Conservation (phyloP, 2,888 invertebrate species). For the Drosophila setosimentum region DNA sequence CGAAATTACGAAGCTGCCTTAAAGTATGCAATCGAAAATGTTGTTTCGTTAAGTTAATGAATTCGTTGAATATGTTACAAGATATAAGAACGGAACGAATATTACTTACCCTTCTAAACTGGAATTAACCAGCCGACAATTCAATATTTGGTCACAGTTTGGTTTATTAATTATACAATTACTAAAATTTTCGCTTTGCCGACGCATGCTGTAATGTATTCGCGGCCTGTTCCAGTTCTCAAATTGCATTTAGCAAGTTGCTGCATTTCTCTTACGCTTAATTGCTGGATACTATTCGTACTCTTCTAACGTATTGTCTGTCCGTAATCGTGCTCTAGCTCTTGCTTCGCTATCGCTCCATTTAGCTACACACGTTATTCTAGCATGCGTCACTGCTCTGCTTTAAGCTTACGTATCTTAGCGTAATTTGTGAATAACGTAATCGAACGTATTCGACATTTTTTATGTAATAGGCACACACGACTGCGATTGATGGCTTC, state of each 20-base stretch:
- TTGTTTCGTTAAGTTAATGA: slow-evolving; percentile 32
- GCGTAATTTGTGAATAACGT: not conserved
- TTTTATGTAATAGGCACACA: not conserved
- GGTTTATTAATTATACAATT: not conserved
- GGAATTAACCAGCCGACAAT: not conserved
- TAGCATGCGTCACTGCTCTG: not conserved
- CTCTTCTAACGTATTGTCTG: not conserved
- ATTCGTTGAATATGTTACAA: slow-evolving; percentile 3
- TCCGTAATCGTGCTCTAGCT: not conserved
- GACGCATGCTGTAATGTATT: not conserved
- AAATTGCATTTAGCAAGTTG: not conserved
- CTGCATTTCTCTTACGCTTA: not conserved
- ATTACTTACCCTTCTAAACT: not conserved
- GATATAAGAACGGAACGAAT: not conserved
- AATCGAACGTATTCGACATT: not conserved
- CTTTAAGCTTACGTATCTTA: not conserved
- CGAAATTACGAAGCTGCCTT: not conserved
- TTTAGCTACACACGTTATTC: not conserved
- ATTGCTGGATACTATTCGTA: not conserved
- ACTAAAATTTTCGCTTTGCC: not conserved
- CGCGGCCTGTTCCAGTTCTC: not conserved
- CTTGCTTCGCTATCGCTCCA: not conserved
- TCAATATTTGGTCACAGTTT: not conserved
- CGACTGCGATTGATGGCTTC: not conserved
- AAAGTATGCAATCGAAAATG: slow-evolving; percentile 38